Base-by-base conservation (phyloP, 2,113 vertebrate species). In the Anguilla japonica region DNA sequence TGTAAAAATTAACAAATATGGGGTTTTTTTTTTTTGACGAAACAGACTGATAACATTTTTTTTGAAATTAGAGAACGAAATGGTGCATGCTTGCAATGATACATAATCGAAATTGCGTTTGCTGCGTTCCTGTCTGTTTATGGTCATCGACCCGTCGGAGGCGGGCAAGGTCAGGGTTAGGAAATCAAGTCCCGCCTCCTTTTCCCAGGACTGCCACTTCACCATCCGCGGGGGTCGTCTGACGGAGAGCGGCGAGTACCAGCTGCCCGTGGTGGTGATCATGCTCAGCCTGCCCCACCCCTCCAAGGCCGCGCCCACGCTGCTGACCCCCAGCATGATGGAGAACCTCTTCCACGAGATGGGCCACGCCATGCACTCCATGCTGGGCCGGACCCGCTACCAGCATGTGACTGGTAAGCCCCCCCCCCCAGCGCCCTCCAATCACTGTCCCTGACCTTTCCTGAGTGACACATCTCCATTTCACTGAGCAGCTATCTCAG, bases 331-430 rank as follows among this genome's bases (percentile, higher is more conserved):
- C 0, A 96, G 97, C 11, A 99, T 99, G 98, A 98, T 99, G 98
- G 98, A 99, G 89, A 99, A 99, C 91, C 98, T 99, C 29, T 99
- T 99, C 93, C 98, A 99, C 20, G 98, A 99, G 92, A 99, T 99
- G 98, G 98, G 98, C 0, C 98, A 99, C 50, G 98, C 98, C 88
- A 98, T 99, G 97, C 98, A 99, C 93, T 99, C 98, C 1, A 99
- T 99, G 98, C 93, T 99, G 83, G 98, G 98, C 67, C 96, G 98
- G 86, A 99, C 98, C 63, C 96, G 96, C 39, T 99, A 99, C 93
- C 98, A 99, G 50, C 98, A 99, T 0, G 96, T 99, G 85, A 99
- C 98, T 20, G 98, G 98, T 99, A 91, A 94, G 89, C 40, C 22
- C 29, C 0, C 5, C 14, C 40, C 34, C 81, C 85, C 81, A 0